These are phyloP conservation scores for Hycleus cichorii DNA, from an alignment of 1,140 invertebrate species.

Conservation along the genomic window DNA sequence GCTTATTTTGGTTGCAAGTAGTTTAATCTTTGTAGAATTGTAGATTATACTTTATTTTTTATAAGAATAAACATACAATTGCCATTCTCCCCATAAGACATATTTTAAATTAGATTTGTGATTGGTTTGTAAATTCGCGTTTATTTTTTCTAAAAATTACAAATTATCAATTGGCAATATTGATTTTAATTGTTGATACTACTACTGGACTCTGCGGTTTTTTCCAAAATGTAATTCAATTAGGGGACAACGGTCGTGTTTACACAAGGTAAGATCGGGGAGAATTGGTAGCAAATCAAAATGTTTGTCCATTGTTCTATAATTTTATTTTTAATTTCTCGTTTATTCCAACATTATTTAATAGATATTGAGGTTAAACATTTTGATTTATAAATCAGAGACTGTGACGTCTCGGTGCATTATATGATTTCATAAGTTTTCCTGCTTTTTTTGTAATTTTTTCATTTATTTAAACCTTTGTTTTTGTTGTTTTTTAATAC, in stretches of 20 bases:
- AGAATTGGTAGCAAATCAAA: conserved; percentile 33
- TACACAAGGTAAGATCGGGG: conserved; percentile 36
- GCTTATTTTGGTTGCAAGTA: conserved; percentile 32
- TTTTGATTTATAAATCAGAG: conserved; percentile 33
- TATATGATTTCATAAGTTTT: conserved; percentile 15
- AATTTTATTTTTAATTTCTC: neutral
- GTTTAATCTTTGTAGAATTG: conserved; percentile 10
- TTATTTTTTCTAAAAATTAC: neutral
- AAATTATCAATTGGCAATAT: too few species aligned
- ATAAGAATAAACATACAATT: conserved; percentile 3
- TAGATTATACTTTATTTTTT: conserved; percentile 14
- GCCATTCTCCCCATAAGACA: conserved; percentile 27
- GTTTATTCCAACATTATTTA: neutral
- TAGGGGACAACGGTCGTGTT: neutral
- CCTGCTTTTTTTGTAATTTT: conserved; percentile 22
- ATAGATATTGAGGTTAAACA: conserved; percentile 14
- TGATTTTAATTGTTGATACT: too few species aligned
- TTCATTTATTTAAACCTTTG: conserved; percentile 22
- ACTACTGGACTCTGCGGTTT: too few species aligned
- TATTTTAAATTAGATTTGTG: neutral
- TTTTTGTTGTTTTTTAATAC: conserved; percentile 21
- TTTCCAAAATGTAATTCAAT: too few species aligned
- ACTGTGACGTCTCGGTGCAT: conserved; percentile 37
- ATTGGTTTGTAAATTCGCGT: neutral
- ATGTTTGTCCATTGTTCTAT: conserved; percentile 18